Percentiles rank a stretch among this genome's conserved stretches.
phyloP scores from a whole-genome alignment of 2,113 vertebrate genomes.

The Entomyzon cyanotis region DNA sequence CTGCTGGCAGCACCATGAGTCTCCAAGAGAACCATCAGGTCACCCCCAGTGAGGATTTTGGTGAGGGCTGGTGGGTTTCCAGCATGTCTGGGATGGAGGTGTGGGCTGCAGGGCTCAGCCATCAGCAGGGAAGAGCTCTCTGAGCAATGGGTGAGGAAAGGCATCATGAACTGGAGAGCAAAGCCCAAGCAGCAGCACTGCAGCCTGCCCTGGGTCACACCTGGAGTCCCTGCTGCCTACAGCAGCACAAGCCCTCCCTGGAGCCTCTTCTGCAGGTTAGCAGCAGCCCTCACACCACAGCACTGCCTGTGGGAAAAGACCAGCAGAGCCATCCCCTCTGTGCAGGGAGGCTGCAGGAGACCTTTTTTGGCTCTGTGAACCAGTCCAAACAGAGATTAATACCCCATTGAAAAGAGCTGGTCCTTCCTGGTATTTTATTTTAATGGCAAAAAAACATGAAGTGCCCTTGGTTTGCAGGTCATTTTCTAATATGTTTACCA shows the following conservation, averaged over 20 bases:
- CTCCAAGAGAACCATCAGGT: background rate
- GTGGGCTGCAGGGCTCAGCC: background rate
- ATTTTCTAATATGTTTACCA: background rate
- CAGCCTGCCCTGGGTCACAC: accelerated
- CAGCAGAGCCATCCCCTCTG: background rate
- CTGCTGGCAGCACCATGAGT: accelerated
- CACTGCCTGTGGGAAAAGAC: background rate
- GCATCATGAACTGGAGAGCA: background rate
- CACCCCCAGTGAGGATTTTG: accelerated
- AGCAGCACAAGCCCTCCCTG: background rate
- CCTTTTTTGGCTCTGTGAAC: background rate
- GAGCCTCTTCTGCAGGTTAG: accelerated
- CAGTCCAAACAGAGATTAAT: constrained; percentile 28
- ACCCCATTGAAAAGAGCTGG: constrained; percentile 1
- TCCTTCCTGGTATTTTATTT: constrained; percentile 30
- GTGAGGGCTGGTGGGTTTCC: background rate
- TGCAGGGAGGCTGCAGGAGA: background rate
- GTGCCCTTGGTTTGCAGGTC: background rate
- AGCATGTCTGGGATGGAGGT: background rate
- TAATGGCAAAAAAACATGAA: background rate
- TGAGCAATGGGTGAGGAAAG: background rate
- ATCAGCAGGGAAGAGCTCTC: background rate
- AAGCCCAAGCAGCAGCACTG: background rate
- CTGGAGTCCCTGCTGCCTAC: background rate
- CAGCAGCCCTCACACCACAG: background rate